A percentile compares a stretch with the other conserved stretches of the same genome.
Conservation (phyloP, 1,140 invertebrate genomes). For the Samia ricini region DNA sequence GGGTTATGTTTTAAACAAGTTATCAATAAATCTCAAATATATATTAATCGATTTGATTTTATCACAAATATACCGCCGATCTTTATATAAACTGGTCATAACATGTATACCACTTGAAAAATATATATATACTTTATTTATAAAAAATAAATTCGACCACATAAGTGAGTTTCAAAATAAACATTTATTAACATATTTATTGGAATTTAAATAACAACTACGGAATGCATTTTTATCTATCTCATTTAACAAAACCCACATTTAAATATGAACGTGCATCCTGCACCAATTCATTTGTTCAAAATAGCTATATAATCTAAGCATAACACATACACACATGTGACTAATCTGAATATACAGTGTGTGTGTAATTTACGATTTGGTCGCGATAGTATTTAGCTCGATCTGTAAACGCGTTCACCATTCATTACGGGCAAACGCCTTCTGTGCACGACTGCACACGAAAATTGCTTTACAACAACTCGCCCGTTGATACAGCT, state of each 20-base stretch:
- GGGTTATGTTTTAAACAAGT: no score
- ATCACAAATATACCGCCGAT: no score
- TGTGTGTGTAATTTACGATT: background rate
- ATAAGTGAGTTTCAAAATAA: no score
- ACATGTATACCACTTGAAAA: no score
- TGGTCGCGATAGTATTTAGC: background rate
- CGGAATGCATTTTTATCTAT: background rate
- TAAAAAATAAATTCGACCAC: no score
- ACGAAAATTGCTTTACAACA: constrained; percentile 53
- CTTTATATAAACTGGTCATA: no score
- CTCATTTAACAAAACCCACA: background rate
- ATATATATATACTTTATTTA: no score
- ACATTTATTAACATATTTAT: no score
- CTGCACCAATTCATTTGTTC: background rate
- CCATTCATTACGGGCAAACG: constrained; percentile 52
- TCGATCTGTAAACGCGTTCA: constrained; percentile 18
- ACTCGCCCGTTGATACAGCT: constrained; percentile 51
- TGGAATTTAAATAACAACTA: background rate
- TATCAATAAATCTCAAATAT: no score
- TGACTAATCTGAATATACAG: background rate
- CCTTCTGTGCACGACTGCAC: constrained; percentile 56
- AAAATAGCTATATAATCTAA: background rate
- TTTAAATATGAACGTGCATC: background rate
- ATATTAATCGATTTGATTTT: no score
- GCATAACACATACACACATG: background rate